Percentiles rank a stretch among this genome's conserved stretches.
Evolutionary conservation across 2,113 vertebrate genomes (phyloP).

Genomic region (Heterotis niloticus): DNA sequence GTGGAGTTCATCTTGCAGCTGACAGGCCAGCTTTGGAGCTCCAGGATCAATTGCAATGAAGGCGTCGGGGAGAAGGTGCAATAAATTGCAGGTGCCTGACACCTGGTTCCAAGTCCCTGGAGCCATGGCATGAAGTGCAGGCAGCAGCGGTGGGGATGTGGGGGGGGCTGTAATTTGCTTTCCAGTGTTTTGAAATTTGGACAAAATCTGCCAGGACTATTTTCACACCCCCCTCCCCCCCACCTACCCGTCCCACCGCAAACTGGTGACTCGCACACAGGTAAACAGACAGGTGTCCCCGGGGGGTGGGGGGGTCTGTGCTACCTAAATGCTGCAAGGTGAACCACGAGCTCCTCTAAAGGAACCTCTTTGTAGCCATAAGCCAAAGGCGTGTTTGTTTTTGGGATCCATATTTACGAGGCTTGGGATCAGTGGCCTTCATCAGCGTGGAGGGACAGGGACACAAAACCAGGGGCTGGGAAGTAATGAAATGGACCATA

Average conservation of each 20-base stretch:
- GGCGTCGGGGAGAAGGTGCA: slow-evolving; percentile 2
- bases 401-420: not conserved
- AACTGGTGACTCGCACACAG: not conserved
- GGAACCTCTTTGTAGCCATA: not conserved
- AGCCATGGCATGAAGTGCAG: slow-evolving; percentile 11
- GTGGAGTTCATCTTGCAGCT: not conserved
- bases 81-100: slow-evolving; percentile 22
- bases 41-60: not conserved
- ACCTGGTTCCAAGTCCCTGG: slow-evolving; percentile 16
- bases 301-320: no score
- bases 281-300: not conserved
- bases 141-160: not conserved
- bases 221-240: not conserved
- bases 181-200: not conserved
- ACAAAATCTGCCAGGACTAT: not conserved
- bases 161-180: slow-evolving; percentile 15
- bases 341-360: not conserved
- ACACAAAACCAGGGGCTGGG: no score
- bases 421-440: not conserved
- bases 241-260: no score
- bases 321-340: no score
- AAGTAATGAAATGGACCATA: no score
- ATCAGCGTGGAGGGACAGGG: not conserved
- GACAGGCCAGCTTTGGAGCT: not conserved
- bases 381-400: not conserved